Evolutionary conservation across 2,797 vertebrate species (phyloP).

Genomic region (Brachymystax lenok): DNA sequence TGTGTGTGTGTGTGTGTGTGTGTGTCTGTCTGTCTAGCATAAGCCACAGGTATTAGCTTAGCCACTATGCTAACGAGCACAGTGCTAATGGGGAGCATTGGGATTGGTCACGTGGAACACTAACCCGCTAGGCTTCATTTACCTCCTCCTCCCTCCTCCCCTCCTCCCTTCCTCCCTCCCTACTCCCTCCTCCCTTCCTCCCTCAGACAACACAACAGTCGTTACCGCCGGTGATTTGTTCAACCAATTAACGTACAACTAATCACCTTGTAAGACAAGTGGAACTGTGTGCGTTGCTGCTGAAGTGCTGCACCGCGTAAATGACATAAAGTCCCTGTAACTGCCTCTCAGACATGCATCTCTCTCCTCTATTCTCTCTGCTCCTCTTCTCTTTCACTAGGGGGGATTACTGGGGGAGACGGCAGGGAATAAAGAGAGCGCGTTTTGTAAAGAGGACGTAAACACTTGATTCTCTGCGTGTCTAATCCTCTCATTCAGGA

Average conservation of each 20-base stretch:
- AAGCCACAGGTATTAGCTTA: not conserved
- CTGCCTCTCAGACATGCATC: not conserved
- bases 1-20: no score
- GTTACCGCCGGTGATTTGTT: not conserved
- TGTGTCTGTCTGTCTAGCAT: not conserved
- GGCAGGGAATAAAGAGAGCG: not conserved
- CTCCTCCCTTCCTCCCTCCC: not conserved
- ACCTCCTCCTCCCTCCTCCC: not conserved
- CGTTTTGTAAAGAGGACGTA: no score
- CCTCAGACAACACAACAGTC: not conserved
- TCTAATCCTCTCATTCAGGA: not conserved
- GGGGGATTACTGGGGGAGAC: not conserved
- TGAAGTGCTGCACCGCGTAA: not conserved
- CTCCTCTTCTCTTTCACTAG: not conserved
- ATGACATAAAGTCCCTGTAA: not conserved
- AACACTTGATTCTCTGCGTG: not conserved
- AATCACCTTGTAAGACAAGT: not conserved
- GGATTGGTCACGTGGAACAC: not conserved
- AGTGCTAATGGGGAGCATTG: not conserved
- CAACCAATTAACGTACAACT: not conserved
- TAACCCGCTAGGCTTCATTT: not conserved
- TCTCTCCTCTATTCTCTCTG: no score
- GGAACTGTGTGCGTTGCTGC: not conserved
- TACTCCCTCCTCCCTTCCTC: rapidly evolving
- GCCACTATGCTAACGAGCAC: not conserved